A percentile compares a stretch with the other conserved stretches of the same genome.
phyloP scores from a whole-genome alignment of 1,140 invertebrate species.

The Chironomus striatipennis region DNA sequence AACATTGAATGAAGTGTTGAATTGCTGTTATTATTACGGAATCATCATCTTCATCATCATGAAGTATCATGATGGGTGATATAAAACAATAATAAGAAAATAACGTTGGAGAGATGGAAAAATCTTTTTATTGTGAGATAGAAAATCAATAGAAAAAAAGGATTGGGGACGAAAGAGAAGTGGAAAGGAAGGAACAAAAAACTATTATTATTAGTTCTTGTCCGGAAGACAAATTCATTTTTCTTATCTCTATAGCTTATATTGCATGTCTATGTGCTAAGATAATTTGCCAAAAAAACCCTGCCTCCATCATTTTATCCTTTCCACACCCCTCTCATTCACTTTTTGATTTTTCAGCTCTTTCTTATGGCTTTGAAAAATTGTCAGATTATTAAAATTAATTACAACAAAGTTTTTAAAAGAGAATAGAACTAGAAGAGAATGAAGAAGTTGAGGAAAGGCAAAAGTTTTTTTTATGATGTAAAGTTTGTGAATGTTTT shows the following conservation, averaged over 20 bases:
- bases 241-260: neutral
- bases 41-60: neutral
- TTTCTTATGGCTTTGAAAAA: neutral
- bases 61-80: neutral
- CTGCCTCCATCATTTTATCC: neutral
- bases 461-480: neutral
- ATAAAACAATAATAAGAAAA: too few species aligned
- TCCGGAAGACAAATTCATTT: neutral
- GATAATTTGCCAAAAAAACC: slow-evolving; percentile 4
- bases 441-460: neutral
- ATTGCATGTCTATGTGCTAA: too few species aligned
- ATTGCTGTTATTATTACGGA: slow-evolving; percentile 2
- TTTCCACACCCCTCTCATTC: too few species aligned
- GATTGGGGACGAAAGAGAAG: neutral
- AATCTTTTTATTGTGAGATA: neutral
- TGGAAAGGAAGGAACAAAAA: neutral
- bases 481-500: too few species aligned
- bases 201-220: slow-evolving; percentile 14
- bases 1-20: slow-evolving; percentile 1
- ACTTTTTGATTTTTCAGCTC: too few species aligned
- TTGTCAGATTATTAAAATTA: slow-evolving; percentile 24
- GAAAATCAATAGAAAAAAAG: neutral
- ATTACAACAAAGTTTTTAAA: neutral
- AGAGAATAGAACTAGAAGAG: neutral
- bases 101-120: neutral